Evolutionary conservation across 2,113 vertebrate species (phyloP).

Genomic region (Seriola dumerili): DNA sequence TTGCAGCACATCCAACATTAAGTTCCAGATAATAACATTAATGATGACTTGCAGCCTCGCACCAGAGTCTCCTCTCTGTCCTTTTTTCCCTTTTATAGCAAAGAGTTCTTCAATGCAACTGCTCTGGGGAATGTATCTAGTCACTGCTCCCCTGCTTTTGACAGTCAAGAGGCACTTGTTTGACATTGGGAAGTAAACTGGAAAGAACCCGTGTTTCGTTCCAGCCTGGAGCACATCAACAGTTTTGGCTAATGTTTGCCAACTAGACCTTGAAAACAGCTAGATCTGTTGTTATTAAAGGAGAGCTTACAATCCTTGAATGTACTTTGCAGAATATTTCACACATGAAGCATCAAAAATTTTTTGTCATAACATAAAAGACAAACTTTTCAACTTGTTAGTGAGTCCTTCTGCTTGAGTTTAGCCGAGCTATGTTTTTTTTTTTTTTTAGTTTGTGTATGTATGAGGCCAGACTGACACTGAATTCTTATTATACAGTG

Average conservation of each 20-base stretch:
- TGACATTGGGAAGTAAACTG: slow-evolving; percentile 82
- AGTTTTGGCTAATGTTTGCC: slow-evolving; percentile 55
- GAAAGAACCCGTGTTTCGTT: slow-evolving; percentile 71
- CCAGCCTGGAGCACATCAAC: slow-evolving; percentile 72
- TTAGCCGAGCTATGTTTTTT: neutral
- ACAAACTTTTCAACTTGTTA: neutral
- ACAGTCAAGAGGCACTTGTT: slow-evolving; percentile 80
- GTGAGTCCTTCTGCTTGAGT: slow-evolving; percentile 5
- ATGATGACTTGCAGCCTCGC: slow-evolving; percentile 75
- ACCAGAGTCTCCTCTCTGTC: slow-evolving; percentile 48
- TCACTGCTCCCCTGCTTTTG: slow-evolving; percentile 72
- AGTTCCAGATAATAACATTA: slow-evolving; percentile 63
- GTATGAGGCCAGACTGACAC: slow-evolving; percentile 1
- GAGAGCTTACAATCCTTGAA: neutral
- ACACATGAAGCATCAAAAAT: neutral
- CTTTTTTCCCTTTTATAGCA: slow-evolving; percentile 83
- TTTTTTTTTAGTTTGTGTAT: slow-evolving; percentile 24
- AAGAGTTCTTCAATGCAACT: slow-evolving; percentile 57
- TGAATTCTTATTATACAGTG: slow-evolving; percentile 8
- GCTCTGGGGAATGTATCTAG: slow-evolving; percentile 81
- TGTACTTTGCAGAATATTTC: slow-evolving; percentile 7
- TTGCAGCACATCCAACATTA: slow-evolving; percentile 50
- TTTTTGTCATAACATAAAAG: neutral
- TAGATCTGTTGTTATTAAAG: slow-evolving; percentile 22
- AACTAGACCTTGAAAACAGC: slow-evolving; percentile 54